Evolutionary conservation across 2,797 vertebrate genomes (phyloP).

Genomic region (Enteromius thamalakanensis): DNA sequence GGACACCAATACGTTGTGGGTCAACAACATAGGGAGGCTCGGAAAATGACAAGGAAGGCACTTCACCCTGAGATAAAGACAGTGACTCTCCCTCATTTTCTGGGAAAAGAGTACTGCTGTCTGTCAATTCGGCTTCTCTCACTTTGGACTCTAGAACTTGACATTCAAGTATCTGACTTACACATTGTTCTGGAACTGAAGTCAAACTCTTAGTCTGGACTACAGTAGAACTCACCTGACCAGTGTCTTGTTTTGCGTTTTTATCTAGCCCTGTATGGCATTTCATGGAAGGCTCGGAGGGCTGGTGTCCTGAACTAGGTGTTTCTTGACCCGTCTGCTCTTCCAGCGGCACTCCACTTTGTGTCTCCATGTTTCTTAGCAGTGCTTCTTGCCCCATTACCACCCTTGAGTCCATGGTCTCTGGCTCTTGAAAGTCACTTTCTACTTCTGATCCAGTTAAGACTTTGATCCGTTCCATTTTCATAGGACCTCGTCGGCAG

Average conservation of each 20-base stretch:
- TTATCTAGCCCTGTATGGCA: slow-evolving; percentile 64
- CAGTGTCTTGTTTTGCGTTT: slow-evolving; percentile 63
- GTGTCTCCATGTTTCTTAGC: slow-evolving; percentile 74
- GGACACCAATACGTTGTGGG: slow-evolving; percentile 73
- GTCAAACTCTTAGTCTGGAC: slow-evolving; percentile 59
- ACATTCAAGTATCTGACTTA: slow-evolving; percentile 50
- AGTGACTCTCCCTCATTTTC: slow-evolving; percentile 66
- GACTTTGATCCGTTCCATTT: slow-evolving; percentile 80
- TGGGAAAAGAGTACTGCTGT: slow-evolving; percentile 59
- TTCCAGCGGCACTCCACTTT: slow-evolving; percentile 58
- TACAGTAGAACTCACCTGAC: slow-evolving; percentile 60
- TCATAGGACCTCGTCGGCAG: slow-evolving; percentile 77
- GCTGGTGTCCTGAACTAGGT: slow-evolving; percentile 57
- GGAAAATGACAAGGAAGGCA: slow-evolving; percentile 88
- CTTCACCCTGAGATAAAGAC: slow-evolving; percentile 82
- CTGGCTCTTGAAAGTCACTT: slow-evolving; percentile 79
- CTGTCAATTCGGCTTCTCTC: slow-evolving; percentile 64
- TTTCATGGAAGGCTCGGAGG: slow-evolving; percentile 52
- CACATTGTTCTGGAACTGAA: slow-evolving; percentile 44
- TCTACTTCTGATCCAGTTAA: slow-evolving; percentile 80
- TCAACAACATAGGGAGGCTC: slow-evolving; percentile 78
- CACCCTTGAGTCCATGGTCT: slow-evolving; percentile 84
- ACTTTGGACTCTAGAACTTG: slow-evolving; percentile 63
- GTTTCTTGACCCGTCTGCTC: slow-evolving; percentile 53
- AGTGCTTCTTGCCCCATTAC: slow-evolving; percentile 93